Conservation (phyloP, 2,797 vertebrate species). For the Vespertilio murinus region DNA sequence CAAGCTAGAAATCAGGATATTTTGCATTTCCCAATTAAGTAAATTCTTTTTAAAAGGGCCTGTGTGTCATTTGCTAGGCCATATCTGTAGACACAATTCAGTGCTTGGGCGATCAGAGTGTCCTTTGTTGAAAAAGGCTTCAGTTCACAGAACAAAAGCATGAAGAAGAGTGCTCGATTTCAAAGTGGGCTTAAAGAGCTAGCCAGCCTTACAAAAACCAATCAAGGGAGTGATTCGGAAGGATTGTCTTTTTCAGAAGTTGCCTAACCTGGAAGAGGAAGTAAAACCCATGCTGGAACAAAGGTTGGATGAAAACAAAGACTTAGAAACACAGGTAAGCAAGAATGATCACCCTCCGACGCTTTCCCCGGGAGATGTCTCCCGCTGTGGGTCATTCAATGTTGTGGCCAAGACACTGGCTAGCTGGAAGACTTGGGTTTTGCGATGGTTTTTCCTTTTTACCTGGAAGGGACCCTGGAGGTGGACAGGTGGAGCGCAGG, state of each 20-base stretch:
- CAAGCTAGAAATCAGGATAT: neutral
- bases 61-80: neutral
- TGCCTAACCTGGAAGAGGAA: slow-evolving; percentile 69
- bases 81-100: neutral
- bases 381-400: no score
- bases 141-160: neutral
- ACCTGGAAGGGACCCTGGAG: neutral
- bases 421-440: neutral
- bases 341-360: neutral
- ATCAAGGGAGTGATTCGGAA: neutral
- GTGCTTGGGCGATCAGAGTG: neutral
- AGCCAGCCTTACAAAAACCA: neutral
- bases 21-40: neutral
- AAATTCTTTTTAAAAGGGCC: neutral
- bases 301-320: slow-evolving; percentile 58
- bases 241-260: slow-evolving; percentile 69
- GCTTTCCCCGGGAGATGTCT: neutral
- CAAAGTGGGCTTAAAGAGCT: neutral
- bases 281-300: slow-evolving; percentile 71
- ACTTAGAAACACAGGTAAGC: slow-evolving; percentile 72
- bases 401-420: neutral
- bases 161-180: neutral
- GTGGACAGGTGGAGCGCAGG: no score
- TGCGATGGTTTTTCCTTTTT: no score
- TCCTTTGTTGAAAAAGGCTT: neutral